These are phyloP conservation scores for Gasterosteus nipponicus DNA, from an alignment of 2,113 vertebrate genomes.

Conservation along the genomic window DNA sequence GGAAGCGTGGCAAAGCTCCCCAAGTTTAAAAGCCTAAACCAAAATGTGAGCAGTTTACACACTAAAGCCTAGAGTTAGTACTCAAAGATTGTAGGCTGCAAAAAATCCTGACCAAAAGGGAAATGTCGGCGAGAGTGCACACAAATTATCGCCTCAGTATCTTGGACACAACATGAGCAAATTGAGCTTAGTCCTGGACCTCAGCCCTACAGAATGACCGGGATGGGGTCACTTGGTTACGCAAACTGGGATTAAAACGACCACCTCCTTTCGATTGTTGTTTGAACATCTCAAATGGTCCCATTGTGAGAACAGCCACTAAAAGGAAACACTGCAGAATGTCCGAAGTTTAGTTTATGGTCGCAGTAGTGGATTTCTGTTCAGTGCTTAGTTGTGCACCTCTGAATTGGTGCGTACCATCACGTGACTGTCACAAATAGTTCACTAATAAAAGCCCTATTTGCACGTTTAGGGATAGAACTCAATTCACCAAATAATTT, in stretches of 20 bases:
- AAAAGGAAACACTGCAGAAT: neutral
- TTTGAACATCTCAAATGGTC: neutral
- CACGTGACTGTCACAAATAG: neutral
- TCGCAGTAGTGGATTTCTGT: neutral
- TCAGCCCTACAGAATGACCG: neutral
- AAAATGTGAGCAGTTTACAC: neutral
- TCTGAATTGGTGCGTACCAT: too few relatives aligned
- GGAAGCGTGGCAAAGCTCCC: neutral
- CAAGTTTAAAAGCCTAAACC: neutral
- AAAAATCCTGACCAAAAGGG: neutral
- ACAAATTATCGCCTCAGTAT: constrained; percentile 10
- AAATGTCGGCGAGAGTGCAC: neutral
- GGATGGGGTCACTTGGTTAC: neutral
- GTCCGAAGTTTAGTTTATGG: neutral
- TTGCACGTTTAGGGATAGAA: neutral
- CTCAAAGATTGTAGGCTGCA: neutral
- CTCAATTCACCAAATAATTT: neutral
- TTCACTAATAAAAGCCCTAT: neutral
- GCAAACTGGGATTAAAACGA: constrained; percentile 7
- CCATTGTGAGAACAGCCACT: neutral
- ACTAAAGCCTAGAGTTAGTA: neutral
- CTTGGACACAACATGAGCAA: constrained; percentile 3
- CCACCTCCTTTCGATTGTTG: neutral
- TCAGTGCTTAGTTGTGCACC: neutral
- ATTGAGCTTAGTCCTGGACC: neutral